phyloP scores from a whole-genome alignment of 2,797 vertebrate species.

The Pelodytes ibericus region DNA sequence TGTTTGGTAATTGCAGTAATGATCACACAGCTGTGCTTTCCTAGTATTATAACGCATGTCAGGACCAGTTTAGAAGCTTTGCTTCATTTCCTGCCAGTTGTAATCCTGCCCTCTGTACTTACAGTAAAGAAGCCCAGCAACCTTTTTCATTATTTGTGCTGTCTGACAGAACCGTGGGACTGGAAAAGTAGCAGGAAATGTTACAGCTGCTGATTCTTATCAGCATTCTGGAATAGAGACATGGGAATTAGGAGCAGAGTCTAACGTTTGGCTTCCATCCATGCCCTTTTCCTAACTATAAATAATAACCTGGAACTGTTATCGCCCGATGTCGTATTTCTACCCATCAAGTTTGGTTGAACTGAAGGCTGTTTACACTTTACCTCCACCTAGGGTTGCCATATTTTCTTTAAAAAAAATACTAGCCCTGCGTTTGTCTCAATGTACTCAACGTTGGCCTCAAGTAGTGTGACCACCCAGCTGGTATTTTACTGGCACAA shows the following conservation, averaged over 20 bases:
- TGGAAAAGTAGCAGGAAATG: rapidly evolving
- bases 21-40: conserved; percentile 69
- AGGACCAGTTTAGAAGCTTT: conserved; percentile 64
- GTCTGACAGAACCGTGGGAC: conserved; percentile 24
- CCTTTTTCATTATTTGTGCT: conserved; percentile 43
- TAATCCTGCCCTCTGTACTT: conserved; percentile 60
- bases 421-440: too few relatives aligned
- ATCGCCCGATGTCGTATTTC: too few relatives aligned
- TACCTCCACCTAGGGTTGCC: too few relatives aligned
- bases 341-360: too few relatives aligned
- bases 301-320: too few relatives aligned
- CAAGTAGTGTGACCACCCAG: too few relatives aligned
- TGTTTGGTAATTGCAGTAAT: conserved; percentile 71
- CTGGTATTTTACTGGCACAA: too few relatives aligned
- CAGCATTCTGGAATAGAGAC: not conserved
- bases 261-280: too few relatives aligned
- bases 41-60: conserved; percentile 64
- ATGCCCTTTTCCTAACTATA: too few relatives aligned
- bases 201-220: conserved; percentile 4
- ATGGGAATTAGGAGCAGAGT: conserved; percentile 1
- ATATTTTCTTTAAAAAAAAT: too few relatives aligned
- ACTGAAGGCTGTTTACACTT: too few relatives aligned
- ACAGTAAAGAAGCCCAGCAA: conserved; percentile 57
- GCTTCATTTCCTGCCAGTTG: conserved; percentile 67
- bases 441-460: too few relatives aligned